A percentile compares a stretch with the other conserved stretches of the same genome.
Conservation (phyloP, 2,797 vertebrate species). For the Enteromius radiatus region DNA sequence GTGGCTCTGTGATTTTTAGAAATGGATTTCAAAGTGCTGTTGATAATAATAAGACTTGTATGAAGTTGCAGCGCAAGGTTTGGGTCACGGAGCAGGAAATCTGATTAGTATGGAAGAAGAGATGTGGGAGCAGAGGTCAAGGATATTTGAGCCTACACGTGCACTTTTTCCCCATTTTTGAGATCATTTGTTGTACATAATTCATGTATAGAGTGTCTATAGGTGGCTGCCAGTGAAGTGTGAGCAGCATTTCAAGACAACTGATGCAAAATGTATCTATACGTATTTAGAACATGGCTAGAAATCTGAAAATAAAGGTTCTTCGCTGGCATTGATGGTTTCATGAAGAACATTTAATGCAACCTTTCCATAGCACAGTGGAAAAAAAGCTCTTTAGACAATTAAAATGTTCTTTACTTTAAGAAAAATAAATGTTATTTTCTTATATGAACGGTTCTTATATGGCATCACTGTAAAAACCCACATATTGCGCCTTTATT, state of each 20-base stretch:
- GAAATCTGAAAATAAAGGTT: slow-evolving; percentile 1
- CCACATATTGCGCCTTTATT: not conserved
- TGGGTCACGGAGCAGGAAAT: slow-evolving; percentile 4
- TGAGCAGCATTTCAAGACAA: not conserved
- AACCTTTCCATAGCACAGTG: not conserved
- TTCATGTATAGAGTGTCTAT: slow-evolving; percentile 43
- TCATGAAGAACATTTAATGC: not conserved
- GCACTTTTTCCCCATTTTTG: slow-evolving; percentile 12
- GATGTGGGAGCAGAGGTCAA: slow-evolving; percentile 21
- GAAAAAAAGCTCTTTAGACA: not conserved
- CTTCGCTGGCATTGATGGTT: not conserved
- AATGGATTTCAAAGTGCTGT: not conserved
- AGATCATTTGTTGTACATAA: slow-evolving; percentile 47
- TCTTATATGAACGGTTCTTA: not conserved
- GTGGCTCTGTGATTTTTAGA: not conserved
- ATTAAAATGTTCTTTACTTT: not conserved
- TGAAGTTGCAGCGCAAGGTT: not conserved
- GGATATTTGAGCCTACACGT: slow-evolving; percentile 30
- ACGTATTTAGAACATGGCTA: not conserved
- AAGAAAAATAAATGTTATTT: not conserved
- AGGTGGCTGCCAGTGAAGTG: slow-evolving; percentile 57
- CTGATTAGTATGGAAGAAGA: slow-evolving; percentile 21
- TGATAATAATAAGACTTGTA: not conserved
- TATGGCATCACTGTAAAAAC: not conserved
- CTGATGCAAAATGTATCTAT: not conserved